Conservation (phyloP, 2,888 invertebrate species). For the Morinoia aosen region DNA sequence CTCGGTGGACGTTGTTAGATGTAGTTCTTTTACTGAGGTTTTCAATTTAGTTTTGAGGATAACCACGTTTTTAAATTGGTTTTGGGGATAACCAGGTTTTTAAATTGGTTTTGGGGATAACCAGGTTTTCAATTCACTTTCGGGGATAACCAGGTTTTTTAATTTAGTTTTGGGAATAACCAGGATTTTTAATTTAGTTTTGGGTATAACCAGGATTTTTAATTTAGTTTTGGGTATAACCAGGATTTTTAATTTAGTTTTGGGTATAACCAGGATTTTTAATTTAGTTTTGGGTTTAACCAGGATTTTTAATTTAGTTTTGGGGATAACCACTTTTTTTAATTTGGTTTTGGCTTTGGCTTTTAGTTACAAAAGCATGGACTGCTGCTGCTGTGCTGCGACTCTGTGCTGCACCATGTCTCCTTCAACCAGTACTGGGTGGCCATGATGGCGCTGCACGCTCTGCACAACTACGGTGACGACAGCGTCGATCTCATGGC, state of each 20-base stretch:
- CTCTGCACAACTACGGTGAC: constrained; percentile 80
- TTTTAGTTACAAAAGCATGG: constrained; percentile 80
- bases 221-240: not conserved
- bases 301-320: not conserved
- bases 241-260: no score
- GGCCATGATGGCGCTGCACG: constrained; percentile 81
- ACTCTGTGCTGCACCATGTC: constrained; percentile 82
- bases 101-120: not conserved
- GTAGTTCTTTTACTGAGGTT: no score
- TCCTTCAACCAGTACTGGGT: constrained; percentile 73
- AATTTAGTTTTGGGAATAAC: not conserved
- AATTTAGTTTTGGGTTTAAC: not conserved
- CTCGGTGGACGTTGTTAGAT: no score
- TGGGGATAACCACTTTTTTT: not conserved
- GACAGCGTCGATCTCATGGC: constrained; percentile 82
- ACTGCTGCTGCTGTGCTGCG: constrained; percentile 81
- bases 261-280: not conserved
- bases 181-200: no score
- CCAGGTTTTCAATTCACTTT: no score
- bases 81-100: not conserved
- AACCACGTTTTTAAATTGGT: not conserved
- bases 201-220: not conserved
- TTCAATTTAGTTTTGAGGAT: not conserved
- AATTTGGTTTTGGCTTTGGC: not conserved
- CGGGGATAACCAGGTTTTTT: not conserved